phyloP scores from a whole-genome alignment of 2,113 vertebrate species.

The Pandion haliaetus region DNA sequence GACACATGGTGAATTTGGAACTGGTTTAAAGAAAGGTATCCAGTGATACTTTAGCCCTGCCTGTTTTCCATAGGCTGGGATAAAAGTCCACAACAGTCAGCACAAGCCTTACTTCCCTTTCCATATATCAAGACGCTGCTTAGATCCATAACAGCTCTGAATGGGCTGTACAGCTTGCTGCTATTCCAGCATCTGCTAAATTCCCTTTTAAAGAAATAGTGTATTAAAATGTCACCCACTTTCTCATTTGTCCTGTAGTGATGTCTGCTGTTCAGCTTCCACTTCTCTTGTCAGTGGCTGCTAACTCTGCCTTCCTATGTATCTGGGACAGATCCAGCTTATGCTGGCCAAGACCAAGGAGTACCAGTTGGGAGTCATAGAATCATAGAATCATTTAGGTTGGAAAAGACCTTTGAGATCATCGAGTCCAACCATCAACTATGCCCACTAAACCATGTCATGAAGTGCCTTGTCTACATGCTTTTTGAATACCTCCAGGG shows the following conservation, averaged over 20 bases:
- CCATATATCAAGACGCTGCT: not conserved
- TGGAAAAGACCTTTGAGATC: too few relatives aligned
- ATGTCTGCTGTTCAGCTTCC: not conserved
- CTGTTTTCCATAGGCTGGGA: not conserved
- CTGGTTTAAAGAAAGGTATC: not conserved
- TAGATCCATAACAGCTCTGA: not conserved
- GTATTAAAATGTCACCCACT: not conserved
- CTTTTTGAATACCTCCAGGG: too few relatives aligned
- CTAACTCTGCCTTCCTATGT: not conserved
- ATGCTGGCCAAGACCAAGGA: not conserved
- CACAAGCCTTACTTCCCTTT: not conserved
- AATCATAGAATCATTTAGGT: too few relatives aligned
- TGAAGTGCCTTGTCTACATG: too few relatives aligned
- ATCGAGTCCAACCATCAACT: too few relatives aligned
- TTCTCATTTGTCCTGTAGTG: not conserved
- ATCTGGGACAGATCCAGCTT: not conserved
- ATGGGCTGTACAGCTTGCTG: not conserved
- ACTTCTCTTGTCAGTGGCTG: not conserved
- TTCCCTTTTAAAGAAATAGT: not conserved
- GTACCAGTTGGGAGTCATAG: not conserved
- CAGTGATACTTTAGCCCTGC: not conserved
- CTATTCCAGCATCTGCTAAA: not conserved
- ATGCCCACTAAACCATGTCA: too few relatives aligned
- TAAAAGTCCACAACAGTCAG: not conserved
- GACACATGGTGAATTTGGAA: not conserved